Base-by-base conservation (phyloP, 2,113 vertebrate genomes). In the Gulo gulo region DNA sequence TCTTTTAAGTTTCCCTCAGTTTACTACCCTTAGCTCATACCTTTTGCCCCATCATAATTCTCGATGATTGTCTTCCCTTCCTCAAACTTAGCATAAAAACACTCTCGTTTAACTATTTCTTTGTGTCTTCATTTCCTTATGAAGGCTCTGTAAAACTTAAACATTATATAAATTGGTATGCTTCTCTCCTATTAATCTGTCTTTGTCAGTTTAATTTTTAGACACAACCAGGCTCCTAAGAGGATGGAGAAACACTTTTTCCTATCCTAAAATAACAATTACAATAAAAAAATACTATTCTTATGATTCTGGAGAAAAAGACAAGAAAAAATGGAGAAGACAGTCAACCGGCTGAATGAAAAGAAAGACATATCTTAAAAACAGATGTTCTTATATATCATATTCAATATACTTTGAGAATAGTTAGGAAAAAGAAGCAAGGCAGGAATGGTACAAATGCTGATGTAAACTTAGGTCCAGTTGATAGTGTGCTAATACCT, bases 381-480 rank as follows among this genome's bases (percentile, higher is more conserved):
- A 94, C 18, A 97, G n/a, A 69, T 59, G 8, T 76, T 92, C 26
- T 59, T 55, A 55, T 84, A 52, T 71, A 36, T 91, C 57, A 88
- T 84, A 93, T 78, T 96, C 39, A 31, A 81, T 55, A 95, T 29
- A 81, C 26, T 87, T 93, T 20, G 76, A 83, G 6, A 89, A 52
- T 69, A n/a, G 93, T 47, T 73, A 71, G 10, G 26, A 91, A 61
- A 94, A 94, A 97, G 79, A 73, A 86, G 12, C 47, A 97, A 79
- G 79, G 26, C 4, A 90, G 12, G 55, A 92, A 84, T 36, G 65
- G 65, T 42, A 85, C 10, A 95, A 79, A 9, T 82, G 55, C 11
- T 94, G 78, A 88, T 12, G 14, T 69, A 67, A 65, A 80, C 21
- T 83, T 71, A 73, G 61, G 69, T 83, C 47, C 91, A 73, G 36